Base-by-base conservation (phyloP, 2,797 vertebrate species). In the Myoxocephalus aenaeus region DNA sequence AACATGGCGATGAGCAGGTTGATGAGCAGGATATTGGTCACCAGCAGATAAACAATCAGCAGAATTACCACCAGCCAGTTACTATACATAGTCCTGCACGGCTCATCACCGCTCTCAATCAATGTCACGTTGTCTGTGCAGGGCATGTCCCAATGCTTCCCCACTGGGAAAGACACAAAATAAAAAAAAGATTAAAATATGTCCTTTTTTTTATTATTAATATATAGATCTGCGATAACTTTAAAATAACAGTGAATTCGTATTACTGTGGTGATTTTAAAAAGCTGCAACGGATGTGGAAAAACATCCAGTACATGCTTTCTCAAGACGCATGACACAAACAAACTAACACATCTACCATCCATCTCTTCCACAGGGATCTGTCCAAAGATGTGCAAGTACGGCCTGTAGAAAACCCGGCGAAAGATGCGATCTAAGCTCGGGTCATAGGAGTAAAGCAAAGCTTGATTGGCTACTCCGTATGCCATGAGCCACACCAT, bases 1-100 rank as follows among this genome's bases (percentile, higher is more conserved):
- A 98, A 98, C 96, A 98, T 98, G 77, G 97, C 97, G 0, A 97
- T 98, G 73, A 98, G 96, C 34, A 97, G 90, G 80, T 98, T 98
- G 90, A 98, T 94, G 67, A 98, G 96, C 48, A 98, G 92, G 77
- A 98, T 97, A 88, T 98, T 98, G 87, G 97, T 96, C 75, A 97
- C 96, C 5, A 98, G 93, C 61, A 98, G 94, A 85, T 96, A 98
- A 75, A 97, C 0, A 1, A 97, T 81, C 3, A 98, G 95, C 58
- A 98, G 94, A 32, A 97, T 84, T 1, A 98, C 95, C 44, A 98
- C 97, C 62, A 98, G 95, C 97, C 97, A 97, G 94, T 98, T 98
- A 76, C 94, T 95, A 4, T 93, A 90, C 3, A 72, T 9, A 22
- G 91, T 93, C 79, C 96, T 93, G 54, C 97, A 98, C 0, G 95